phyloP scores from a whole-genome alignment of 2,797 vertebrate genomes.

The Notolabrus celidotus region DNA sequence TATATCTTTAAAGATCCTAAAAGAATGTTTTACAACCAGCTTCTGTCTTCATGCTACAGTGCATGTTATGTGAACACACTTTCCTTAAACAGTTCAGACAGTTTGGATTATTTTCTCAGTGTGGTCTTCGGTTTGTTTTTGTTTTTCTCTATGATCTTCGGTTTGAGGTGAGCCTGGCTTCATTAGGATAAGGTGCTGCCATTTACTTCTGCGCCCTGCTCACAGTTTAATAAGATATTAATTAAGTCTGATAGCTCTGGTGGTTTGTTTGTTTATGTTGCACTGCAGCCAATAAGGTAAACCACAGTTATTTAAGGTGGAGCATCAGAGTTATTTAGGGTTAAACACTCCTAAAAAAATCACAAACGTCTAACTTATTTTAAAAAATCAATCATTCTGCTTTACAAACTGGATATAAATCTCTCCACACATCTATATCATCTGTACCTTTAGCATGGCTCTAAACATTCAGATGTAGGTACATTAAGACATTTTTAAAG shows the following conservation, averaged over 20 bases:
- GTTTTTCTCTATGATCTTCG: background rate
- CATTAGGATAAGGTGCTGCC: background rate
- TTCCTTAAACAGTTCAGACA: no score
- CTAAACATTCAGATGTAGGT: no score
- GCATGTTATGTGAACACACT: no score
- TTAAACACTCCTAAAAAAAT: background rate
- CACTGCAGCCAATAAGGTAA: background rate
- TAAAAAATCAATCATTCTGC: background rate
- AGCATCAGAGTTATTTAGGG: background rate
- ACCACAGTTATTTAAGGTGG: background rate
- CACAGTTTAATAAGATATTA: background rate
- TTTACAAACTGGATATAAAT: no score
- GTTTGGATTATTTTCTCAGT: no score
- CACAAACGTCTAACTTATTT: background rate
- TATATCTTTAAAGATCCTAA: no score
- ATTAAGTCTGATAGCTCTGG: background rate
- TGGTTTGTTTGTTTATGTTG: slow-evolving; percentile 8
- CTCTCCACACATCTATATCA: no score
- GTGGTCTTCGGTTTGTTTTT: background rate
- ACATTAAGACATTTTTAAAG: no score
- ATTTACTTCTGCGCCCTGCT: background rate
- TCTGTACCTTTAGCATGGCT: no score
- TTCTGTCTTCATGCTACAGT: no score
- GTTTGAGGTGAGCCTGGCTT: background rate
- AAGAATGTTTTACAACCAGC: no score